Percentiles rank a stretch among this genome's conserved stretches.
Evolutionary conservation across 2,113 vertebrate species (phyloP).

Genomic region (Myrmecobius fasciatus): DNA sequence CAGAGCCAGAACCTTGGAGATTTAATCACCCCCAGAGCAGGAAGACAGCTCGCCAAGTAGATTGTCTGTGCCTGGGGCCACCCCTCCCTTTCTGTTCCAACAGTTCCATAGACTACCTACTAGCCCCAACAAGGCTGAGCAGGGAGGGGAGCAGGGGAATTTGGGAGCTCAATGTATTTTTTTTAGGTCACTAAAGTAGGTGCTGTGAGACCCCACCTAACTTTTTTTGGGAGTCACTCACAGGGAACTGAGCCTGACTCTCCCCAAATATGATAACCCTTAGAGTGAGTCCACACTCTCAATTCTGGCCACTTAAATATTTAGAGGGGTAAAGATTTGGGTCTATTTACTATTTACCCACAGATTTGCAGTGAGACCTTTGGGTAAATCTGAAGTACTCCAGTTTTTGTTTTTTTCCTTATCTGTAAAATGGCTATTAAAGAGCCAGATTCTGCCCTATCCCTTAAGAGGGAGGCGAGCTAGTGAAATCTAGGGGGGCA

Average conservation of each 20-base stretch:
- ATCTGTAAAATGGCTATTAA: neutral
- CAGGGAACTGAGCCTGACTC: neutral
- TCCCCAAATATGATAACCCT: neutral
- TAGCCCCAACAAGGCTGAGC: neutral
- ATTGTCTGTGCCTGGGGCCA: neutral
- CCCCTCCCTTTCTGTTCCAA: neutral
- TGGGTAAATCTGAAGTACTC: neutral
- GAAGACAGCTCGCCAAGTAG: neutral
- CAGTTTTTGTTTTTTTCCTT: neutral
- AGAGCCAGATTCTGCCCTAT: neutral
- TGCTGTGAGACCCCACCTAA: neutral
- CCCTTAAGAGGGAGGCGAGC: neutral
- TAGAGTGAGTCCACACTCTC: neutral
- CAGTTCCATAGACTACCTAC: neutral
- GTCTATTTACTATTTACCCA: neutral
- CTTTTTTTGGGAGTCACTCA: neutral
- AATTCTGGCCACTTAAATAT: neutral
- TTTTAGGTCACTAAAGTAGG: neutral
- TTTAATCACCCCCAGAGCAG: neutral
- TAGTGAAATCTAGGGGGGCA: neutral
- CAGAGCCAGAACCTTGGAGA: neutral
- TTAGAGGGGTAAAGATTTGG: neutral
- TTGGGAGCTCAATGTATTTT: neutral
- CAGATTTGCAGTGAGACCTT: neutral
- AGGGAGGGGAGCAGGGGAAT: neutral